A percentile compares a stretch with the other conserved stretches of the same genome.
phyloP scores from a whole-genome alignment of 35 echinoderm and acorn worm genomes.

The Diadema setosum region DNA sequence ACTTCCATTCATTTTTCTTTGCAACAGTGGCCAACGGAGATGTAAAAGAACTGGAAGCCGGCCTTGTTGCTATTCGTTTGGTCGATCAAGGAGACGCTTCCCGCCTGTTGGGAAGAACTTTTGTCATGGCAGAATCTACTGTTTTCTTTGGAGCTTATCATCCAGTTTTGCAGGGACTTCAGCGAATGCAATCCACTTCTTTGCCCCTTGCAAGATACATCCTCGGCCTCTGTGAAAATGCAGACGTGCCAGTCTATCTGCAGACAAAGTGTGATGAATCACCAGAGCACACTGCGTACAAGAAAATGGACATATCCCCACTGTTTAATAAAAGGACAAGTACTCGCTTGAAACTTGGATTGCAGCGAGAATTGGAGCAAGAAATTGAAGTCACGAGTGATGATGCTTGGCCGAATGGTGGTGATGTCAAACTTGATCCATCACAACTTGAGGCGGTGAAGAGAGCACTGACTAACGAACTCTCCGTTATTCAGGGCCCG shows the following conservation, averaged over 20 bases:
- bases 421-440: constrained; percentile 40
- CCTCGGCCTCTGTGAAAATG: neutral
- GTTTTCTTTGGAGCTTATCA: constrained; percentile 87
- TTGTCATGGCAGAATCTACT: constrained; percentile 73
- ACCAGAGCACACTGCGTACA: neutral
- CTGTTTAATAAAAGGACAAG: no score
- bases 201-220: constrained; percentile 72
- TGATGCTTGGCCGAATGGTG: constrained; percentile 39
- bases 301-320: constrained; percentile 4
- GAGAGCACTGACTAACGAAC: constrained; percentile 56
- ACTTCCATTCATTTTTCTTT: constrained; percentile 59
- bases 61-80: constrained; percentile 43
- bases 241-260: constrained; percentile 40
- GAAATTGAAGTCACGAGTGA: neutral
- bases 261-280: neutral
- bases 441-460: constrained; percentile 71
- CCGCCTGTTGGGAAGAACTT: neutral
- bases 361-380: neutral
- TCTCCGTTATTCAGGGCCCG: constrained; percentile 89
- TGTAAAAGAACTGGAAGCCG: neutral
- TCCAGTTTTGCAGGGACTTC: constrained; percentile 61
- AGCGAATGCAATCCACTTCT: constrained; percentile 7
- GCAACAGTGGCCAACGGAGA: constrained; percentile 74
- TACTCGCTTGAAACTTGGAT: neutral
- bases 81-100: neutral